Evolutionary conservation across 2,888 invertebrate genomes (phyloP), one percentile per base, ranked within the genome.

Genomic region (Drosophila atripex): DNA sequence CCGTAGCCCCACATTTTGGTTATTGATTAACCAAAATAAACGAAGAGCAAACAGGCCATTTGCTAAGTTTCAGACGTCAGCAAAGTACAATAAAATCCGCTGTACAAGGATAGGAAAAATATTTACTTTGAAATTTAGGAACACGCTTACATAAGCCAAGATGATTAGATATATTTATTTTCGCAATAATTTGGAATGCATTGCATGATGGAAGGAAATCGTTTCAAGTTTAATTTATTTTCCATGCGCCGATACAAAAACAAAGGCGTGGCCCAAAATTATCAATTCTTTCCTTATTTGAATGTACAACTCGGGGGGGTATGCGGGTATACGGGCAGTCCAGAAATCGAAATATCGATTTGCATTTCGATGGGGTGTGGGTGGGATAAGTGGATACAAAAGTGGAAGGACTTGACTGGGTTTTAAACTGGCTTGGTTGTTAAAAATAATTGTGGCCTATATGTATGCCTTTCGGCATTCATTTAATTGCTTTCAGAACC

Each of bases 261-360:
- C 63, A 3, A 35, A 39, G 51, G 64, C 39, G 64, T 65, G 63
- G 47, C 32, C 45, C 52, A 61, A 64, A 43, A 64, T 64, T 64
- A 61, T 35, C 46, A 60, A 61, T 39, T 39, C 47, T 63, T 80
- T 80, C 77, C 80, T 78, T 77, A 77, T 75, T 71, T 65, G 73
- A 66, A 64, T 71, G 65, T 66, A 38, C 30, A 60, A 46, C 38
- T 28, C n/a, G n/a, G n/a, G n/a, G n/a, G n/a, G n/a, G n/a, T n/a
- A n/a, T n/a, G n/a, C 12, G 6, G 7, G 5, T 9, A 39, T 39
- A 45, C 12, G n/a, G 38, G 38, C 46, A 21, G 43, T 52, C 14
- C 63, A 60, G 28, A 63, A 64, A 64, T 64, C 64, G 61, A 61
- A 61, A 71, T 80, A 80, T 82, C 69, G 78, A 80, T 78, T 76